A percentile compares a stretch with the other conserved stretches of the same genome.
phyloP scores from a whole-genome alignment of 2,113 vertebrate genomes.

The Eleginops maclovinus region DNA sequence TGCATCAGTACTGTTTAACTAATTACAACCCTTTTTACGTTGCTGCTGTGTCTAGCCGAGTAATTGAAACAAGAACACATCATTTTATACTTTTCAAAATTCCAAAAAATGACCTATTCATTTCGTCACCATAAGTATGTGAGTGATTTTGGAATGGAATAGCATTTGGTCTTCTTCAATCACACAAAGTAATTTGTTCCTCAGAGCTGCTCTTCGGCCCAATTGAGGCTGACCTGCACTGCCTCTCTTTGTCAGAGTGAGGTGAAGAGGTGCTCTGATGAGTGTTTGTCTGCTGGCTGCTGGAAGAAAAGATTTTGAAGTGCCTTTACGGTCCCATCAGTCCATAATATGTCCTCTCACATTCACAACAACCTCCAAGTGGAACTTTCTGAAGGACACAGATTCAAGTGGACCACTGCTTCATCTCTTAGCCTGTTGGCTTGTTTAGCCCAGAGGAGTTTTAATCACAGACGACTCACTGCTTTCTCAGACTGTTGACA shows the following conservation, averaged over 20 bases:
- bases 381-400: slow-evolving; percentile 53
- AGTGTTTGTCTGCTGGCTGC: slow-evolving; percentile 54
- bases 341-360: slow-evolving; percentile 45
- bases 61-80: background rate
- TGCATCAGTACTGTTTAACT: background rate
- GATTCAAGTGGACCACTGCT: slow-evolving; percentile 27
- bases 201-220: slow-evolving; percentile 16
- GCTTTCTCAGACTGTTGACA: slow-evolving; percentile 46
- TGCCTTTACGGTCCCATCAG: slow-evolving; percentile 26
- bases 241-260: slow-evolving; percentile 41
- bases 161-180: background rate
- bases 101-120: background rate
- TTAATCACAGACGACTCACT: background rate
- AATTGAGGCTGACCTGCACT: slow-evolving; percentile 8
- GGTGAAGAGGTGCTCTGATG: slow-evolving; percentile 50
- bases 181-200: slow-evolving; percentile 21
- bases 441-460: slow-evolving; percentile 28
- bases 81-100: background rate
- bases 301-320: slow-evolving; percentile 49
- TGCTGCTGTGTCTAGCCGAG: background rate
- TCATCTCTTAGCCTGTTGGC: slow-evolving; percentile 34
- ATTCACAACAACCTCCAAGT: slow-evolving; percentile 44
- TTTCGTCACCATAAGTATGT: slow-evolving; percentile 2
- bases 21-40: background rate
- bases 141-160: slow-evolving; percentile 28